Base-by-base conservation (phyloP, 2,888 invertebrate species). In the Nesidiocoris tenuis region DNA sequence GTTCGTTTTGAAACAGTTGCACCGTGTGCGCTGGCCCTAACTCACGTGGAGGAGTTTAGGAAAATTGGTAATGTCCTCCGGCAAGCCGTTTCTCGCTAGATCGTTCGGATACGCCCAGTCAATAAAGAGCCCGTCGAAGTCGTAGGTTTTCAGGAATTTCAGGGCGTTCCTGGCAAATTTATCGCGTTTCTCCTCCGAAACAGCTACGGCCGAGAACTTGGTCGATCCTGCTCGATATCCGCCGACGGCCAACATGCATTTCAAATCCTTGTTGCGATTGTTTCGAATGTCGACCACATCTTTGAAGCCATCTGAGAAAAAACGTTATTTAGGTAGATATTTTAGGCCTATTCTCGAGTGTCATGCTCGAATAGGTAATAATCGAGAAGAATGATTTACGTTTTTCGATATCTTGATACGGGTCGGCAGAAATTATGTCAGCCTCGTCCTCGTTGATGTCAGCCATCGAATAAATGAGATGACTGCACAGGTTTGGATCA, bases 71-170 rank as follows among this genome's bases (percentile, higher is more conserved):
- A 93, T 94, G 83, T 95, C 95, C 16, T 91, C 88, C 83, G 88
- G 90, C 55, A 94, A 94, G 9, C 93, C 93, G 22, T 54, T 54
- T 39, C 95, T 88, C 83, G 95, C 94, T 0, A 92, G 88, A 0
- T 94, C 94, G 0, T 91, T 94, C 0, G 95, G 94, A 82, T 94
- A 95, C 83, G 95, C 94, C 94, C 94, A 96, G 84, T 96, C 95
- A 81, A 96, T 86, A 84, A 96, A 95, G 55, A 96, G 86, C 0
- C 94, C 94, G 81, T 94, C 94, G 80, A 95, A 94, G 24, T 87
- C 85, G 82, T 93, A 93, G 81, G 89, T 85, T 70, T 90, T 86
- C 85, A 95, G 87, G 82, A 92, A 93, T 79, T 87, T 90, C n/a
- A 76, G n/a, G 2, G 75, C 19, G 18, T 75, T 75, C n/a, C 56